phyloP scores from a whole-genome alignment of 1,140 invertebrate species.

The Temnothorax nylanderi region DNA sequence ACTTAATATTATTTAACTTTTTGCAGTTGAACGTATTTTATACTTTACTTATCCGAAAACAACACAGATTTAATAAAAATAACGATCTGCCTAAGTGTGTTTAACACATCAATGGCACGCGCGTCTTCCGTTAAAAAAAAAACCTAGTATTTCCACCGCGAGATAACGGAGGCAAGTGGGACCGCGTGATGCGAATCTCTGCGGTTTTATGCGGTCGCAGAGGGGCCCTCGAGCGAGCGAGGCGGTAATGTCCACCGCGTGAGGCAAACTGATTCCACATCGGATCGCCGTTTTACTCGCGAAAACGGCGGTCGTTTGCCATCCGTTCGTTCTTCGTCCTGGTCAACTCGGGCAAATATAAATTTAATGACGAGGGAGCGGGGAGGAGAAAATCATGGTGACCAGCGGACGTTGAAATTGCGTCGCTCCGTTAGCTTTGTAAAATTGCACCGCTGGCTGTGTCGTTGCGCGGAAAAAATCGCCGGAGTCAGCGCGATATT shows the following conservation, averaged over 20 bases:
- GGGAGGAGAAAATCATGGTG: conserved; percentile 22
- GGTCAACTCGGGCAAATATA: conserved; percentile 63
- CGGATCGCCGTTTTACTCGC: conserved; percentile 32
- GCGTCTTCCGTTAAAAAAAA: conserved; percentile 1
- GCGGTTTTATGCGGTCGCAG: not conserved
- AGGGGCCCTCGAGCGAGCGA: conserved; percentile 25
- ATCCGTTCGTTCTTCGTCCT: conserved; percentile 11
- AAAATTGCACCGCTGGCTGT: conserved; percentile 57
- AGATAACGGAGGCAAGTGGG: not conserved
- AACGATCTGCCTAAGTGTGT: not conserved
- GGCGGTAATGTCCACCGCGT: conserved; percentile 19
- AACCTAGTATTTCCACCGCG: not conserved
- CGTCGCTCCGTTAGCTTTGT: conserved; percentile 41
- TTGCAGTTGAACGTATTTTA: not conserved
- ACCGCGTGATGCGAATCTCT: conserved; percentile 2
- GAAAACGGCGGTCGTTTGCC: conserved; percentile 27
- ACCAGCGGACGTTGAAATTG: conserved; percentile 20
- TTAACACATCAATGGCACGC: not conserved
- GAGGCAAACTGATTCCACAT: conserved; percentile 47
- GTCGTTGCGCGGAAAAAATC: conserved; percentile 45
- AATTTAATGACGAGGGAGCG: conserved; percentile 67
- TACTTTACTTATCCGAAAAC: not conserved
- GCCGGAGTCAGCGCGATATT: not conserved
- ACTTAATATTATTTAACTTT: not conserved
- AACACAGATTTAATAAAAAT: not conserved